Conservation (phyloP, 2,797 vertebrate species). For the Esox lucius region DNA sequence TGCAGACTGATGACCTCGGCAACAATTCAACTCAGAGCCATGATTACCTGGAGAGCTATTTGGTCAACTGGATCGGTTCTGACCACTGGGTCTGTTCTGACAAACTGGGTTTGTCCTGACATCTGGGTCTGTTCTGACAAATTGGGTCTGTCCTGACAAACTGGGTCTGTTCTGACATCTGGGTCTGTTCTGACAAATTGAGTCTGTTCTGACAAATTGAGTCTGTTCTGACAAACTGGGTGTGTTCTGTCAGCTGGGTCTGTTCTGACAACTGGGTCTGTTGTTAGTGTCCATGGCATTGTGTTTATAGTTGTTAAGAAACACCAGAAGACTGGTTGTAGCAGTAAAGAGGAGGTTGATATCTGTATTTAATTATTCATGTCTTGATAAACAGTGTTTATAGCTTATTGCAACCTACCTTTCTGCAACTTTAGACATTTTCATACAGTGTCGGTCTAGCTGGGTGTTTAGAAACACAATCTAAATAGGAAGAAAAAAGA, state of each 20-base stretch:
- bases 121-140: too few relatives aligned
- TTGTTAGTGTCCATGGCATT: too few relatives aligned
- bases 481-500: slow-evolving; percentile 66
- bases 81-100: too few relatives aligned
- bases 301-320: too few relatives aligned
- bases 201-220: not conserved
- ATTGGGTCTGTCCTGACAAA: too few relatives aligned
- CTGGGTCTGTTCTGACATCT: too few relatives aligned
- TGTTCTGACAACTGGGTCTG: too few relatives aligned
- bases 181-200: too few relatives aligned
- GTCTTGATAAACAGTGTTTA: not conserved
- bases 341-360: not conserved
- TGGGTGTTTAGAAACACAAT: slow-evolving; percentile 92
- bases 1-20: not conserved
- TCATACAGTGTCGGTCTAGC: slow-evolving; percentile 96
- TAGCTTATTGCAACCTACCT: slow-evolving; percentile 77
- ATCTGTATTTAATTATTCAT: not conserved
- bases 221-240: not conserved
- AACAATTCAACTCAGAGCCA: not conserved
- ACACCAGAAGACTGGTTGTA: too few relatives aligned
- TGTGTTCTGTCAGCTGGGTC: not conserved
- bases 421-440: slow-evolving; percentile 99
- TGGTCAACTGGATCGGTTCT: too few relatives aligned
- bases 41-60: not conserved
- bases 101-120: too few relatives aligned